A percentile compares a stretch with the other conserved stretches of the same genome.
phyloP scores from a whole-genome alignment of 2,888 invertebrate species.

The Drosophila melanosoma region DNA sequence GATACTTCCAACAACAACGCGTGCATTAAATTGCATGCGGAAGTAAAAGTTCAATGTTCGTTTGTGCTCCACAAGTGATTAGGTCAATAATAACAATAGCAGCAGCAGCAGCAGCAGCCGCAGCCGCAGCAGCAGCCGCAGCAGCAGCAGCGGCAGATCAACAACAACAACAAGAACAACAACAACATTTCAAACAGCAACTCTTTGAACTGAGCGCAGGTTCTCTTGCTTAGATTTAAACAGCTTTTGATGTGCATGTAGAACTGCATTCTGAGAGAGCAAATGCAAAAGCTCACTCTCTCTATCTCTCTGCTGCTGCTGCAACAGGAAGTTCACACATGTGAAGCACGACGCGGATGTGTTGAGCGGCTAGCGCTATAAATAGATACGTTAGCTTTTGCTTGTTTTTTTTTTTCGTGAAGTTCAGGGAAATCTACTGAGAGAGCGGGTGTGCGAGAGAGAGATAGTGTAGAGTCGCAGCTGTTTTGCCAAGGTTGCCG shows the following conservation, averaged over 20 bases:
- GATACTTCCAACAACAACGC: constrained; percentile 59
- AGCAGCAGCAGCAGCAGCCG: constrained; percentile 72
- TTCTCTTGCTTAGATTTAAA: constrained; percentile 3
- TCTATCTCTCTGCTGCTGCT: constrained; percentile 43
- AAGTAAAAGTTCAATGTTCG: constrained; percentile 85
- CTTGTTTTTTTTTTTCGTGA: constrained; percentile 57
- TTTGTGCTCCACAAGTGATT: constrained; percentile 85
- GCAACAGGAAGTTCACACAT: constrained; percentile 70
- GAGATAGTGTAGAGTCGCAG: constrained; percentile 41
- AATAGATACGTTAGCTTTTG: constrained; percentile 75
- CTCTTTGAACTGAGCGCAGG: constrained; percentile 54
- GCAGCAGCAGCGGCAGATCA: constrained; percentile 46
- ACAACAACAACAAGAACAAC: constrained; percentile 37
- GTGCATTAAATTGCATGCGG: constrained; percentile 82
- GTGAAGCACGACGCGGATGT: constrained; percentile 62
- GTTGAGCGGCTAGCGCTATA: constrained; percentile 63
- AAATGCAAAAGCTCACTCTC: constrained; percentile 50
- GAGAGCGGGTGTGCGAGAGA: constrained; percentile 4
- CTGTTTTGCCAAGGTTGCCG: constrained; percentile 73
- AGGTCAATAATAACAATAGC: constrained; percentile 83
- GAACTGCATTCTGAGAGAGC: constrained; percentile 69
- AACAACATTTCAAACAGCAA: constrained; percentile 66
- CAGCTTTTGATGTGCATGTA: constrained; percentile 13
- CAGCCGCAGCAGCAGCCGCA: constrained; percentile 53
- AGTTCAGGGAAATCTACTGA: constrained; percentile 83